Percentiles rank a stretch among this genome's conserved stretches.
These are phyloP conservation scores for Falco berigora DNA, from an alignment of 2,797 vertebrate species.

Conservation along the genomic window DNA sequence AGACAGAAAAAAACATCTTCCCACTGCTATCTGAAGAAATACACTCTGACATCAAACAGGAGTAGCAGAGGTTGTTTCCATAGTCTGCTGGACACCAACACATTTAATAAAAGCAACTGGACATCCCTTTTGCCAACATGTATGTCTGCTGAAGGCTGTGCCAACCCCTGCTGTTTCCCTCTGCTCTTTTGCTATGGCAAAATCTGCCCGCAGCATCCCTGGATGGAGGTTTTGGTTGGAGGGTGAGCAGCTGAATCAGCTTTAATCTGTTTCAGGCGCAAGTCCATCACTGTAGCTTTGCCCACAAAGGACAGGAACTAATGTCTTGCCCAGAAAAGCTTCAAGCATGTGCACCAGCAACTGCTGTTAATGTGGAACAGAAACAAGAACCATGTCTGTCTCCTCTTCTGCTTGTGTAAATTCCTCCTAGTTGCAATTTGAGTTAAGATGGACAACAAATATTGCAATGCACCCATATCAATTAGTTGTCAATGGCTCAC, in stretches of 20 bases:
- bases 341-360: rapidly evolving
- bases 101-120: not conserved
- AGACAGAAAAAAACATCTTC: not conserved
- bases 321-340: not conserved
- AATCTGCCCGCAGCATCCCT: not conserved
- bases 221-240: not conserved
- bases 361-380: not conserved
- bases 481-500: too few species aligned
- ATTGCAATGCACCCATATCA: too few species aligned
- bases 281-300: not conserved
- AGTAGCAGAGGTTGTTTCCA: not conserved
- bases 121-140: rapidly evolving
- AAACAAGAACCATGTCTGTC: not conserved
- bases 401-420: not conserved
- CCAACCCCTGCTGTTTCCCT: not conserved
- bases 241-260: rapidly evolving
- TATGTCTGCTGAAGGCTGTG: not conserved
- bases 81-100: not conserved
- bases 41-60: too few species aligned
- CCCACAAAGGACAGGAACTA: not conserved
- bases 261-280: not conserved
- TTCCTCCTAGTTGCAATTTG: not conserved
- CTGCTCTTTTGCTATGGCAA: not conserved
- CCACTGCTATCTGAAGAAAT: rapidly evolving
- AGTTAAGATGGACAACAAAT: too few species aligned